These are phyloP conservation scores for Myoxocephalus aenaeus DNA, from an alignment of 2,797 vertebrate species.

Conservation along the genomic window DNA sequence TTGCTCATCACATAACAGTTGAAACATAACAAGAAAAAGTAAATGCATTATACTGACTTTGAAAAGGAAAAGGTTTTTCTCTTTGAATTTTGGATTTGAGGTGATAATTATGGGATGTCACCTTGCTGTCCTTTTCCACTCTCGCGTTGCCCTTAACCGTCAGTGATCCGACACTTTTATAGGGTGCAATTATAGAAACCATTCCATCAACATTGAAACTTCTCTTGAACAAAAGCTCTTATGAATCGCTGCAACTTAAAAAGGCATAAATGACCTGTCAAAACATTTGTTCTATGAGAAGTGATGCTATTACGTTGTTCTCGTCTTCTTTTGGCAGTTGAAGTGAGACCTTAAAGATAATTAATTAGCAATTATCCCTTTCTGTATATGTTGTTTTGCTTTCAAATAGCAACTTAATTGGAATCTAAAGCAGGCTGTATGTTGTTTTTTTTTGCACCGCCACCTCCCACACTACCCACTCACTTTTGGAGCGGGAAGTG, in stretches of 20 bases:
- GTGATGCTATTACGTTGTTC: slow-evolving; percentile 45
- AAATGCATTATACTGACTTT: slow-evolving; percentile 26
- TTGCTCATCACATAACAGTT: slow-evolving; percentile 2
- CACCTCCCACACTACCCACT: slow-evolving; percentile 79
- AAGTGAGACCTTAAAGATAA: slow-evolving; percentile 57
- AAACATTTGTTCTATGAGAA: slow-evolving; percentile 58
- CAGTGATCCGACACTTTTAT: slow-evolving; percentile 61
- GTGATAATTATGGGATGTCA: slow-evolving; percentile 76
- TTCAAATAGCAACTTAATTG: slow-evolving; percentile 73
- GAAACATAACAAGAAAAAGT: slow-evolving; percentile 30
- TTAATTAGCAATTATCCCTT: slow-evolving; percentile 64
- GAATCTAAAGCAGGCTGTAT: slow-evolving; percentile 66
- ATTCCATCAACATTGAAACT: slow-evolving; percentile 58
- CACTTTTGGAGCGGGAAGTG: slow-evolving; percentile 70
- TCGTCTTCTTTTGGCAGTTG: slow-evolving; percentile 18
- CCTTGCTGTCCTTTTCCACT: slow-evolving; percentile 57
- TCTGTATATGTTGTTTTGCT: slow-evolving; percentile 57
- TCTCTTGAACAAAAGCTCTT: slow-evolving; percentile 55
- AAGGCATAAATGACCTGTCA: slow-evolving; percentile 52
- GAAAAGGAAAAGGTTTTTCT: slow-evolving; percentile 6
- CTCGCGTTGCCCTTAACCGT: slow-evolving; percentile 69
- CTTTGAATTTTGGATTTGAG: slow-evolving; percentile 61
- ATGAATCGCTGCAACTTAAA: slow-evolving; percentile 28
- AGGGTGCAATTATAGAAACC: slow-evolving; percentile 67
- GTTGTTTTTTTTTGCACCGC: slow-evolving; percentile 58